Base-by-base conservation (phyloP, 2,888 invertebrate species). In the Incurvaria masculella region DNA sequence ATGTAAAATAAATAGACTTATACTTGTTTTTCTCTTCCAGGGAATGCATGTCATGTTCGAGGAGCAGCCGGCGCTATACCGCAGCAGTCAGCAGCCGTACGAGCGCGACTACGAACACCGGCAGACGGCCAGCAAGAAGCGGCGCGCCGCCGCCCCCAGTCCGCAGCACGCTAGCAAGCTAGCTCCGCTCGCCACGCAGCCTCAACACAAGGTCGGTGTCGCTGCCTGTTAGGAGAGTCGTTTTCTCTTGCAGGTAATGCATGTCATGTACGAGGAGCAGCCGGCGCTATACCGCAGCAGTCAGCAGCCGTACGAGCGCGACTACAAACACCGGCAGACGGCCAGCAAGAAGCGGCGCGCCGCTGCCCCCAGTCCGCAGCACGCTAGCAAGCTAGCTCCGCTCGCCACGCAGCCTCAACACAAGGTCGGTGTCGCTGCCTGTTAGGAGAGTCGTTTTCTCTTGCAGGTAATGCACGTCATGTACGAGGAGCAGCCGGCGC, bases 1-100 rank as follows among this genome's bases (percentile, higher is more conserved):
- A n/a, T n/a, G n/a, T n/a, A n/a, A n/a, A n/a, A n/a, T n/a, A n/a
- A n/a, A n/a, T n/a, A n/a, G n/a, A n/a, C n/a, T n/a, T n/a, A n/a
- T n/a, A n/a, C n/a, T n/a, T n/a, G n/a, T n/a, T n/a, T n/a, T 23
- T 33, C 14, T 33, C 11, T 33, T 33, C 6, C 76, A 89, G 89
- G 87, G 87, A 86, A 87, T 86, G 87, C 88, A 84, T 88, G 89
- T 88, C 88, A 89, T 89, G 89, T 89, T 87, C 86, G 87, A 87
- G 66, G 79, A 75, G 69, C 69, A 65, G 70, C 61, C 66, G 65
- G 66, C 65, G 64, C 73, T 69, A 66, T 70, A 74, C 68, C 70
- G 68, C 72, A 73, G 62, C 69, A 74, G 65, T 72, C 69, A 73
- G 66, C 69, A 68, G 56, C 64, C 44, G 42, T 20, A 18, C 64